Conservation (phyloP, 2,113 vertebrate genomes). For the Tragelaphus buxtoni region DNA sequence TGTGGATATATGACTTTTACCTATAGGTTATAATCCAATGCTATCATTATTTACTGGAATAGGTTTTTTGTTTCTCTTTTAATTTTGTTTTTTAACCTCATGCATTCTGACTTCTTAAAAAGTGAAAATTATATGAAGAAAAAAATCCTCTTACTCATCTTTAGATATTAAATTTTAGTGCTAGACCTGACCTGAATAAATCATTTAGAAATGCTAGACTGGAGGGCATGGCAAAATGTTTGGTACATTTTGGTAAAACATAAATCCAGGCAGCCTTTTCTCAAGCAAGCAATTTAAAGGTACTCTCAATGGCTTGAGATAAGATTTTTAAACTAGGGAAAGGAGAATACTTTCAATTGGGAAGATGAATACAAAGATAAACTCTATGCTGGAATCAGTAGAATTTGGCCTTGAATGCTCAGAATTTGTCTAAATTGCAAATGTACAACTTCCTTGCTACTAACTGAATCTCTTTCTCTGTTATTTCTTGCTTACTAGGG, state of each 20-base stretch:
- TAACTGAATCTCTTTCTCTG: neutral
- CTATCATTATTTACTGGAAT: neutral
- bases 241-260: neutral
- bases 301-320: neutral
- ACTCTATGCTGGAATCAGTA: neutral
- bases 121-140: neutral
- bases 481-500: slow-evolving; percentile 23
- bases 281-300: neutral
- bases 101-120: neutral
- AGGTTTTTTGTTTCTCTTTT: neutral
- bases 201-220: neutral
- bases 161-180: neutral
- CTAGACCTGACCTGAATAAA: neutral
- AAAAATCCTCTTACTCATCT: neutral
- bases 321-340: neutral
- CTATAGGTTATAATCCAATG: neutral
- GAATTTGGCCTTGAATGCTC: neutral
- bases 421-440: neutral
- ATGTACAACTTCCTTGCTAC: neutral
- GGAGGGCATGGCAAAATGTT: neutral
- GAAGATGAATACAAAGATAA: neutral
- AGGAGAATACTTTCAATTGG: neutral
- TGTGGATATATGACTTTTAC: neutral
- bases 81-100: neutral
- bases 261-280: neutral